Base-by-base conservation (phyloP, 2,888 invertebrate species). In the Conus canariensis region DNA sequence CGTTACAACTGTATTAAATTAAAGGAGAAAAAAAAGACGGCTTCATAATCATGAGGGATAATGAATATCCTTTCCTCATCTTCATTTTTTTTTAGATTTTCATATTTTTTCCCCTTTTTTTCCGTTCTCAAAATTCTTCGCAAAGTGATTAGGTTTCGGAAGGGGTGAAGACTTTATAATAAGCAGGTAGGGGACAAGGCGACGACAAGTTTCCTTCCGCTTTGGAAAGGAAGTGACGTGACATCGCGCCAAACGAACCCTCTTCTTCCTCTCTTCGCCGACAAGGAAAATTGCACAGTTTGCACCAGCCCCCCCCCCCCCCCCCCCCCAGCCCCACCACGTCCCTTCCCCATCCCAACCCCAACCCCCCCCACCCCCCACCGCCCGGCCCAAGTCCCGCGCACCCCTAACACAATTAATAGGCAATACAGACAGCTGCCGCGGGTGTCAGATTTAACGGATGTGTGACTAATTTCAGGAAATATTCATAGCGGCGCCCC, bases 391-490 rank as follows among this genome's bases (percentile, higher is more conserved):
- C 64, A 64, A 25, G 85, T 60, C 60, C 6, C 10, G 58, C 12
- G 25, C n/a, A 56, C 64, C 14, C 64, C 45, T 86, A 86, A 86
- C 86, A 19, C 64, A 85, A 86, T 67, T 86, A 64, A 86, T 30
- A 25, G 67, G 45, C 85, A 22, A 14, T 59, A 85, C 85, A 85
- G 85, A 86, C 86, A 86, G 64, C 86, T 86, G 86, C 86, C n/a
- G 9, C 30, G 59, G 19, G 88, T 88, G 80, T 88, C 88, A 59
- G 19, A 59, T 88, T 80, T 60, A 88, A 88, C 80, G 88, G 88
- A 88, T 86, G 89, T 67, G 64, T 77, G 89, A 89, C 89, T 86
- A 86, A 86, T 85, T 83, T 85, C 64, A 89, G 80, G 83, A 83
- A 89, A 89, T 85, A 88, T 88, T 88, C 88, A 88, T 60, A 60